Evolutionary conservation across 2,888 invertebrate species (phyloP).

Genomic region (Ypsolopha sequella): DNA sequence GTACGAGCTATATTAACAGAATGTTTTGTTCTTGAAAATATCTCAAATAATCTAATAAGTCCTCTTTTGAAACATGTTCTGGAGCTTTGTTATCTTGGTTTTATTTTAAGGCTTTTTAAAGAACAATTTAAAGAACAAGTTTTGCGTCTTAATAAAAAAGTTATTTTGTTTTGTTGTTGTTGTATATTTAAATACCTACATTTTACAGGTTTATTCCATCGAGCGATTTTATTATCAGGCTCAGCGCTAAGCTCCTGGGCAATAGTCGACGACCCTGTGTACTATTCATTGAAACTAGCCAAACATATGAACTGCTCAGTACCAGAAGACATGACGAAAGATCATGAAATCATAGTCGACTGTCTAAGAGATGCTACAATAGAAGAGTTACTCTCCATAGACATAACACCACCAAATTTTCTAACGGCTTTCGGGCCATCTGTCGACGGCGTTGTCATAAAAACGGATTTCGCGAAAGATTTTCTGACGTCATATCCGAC

Average conservation of each 20-base stretch:
- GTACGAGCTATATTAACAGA: no score
- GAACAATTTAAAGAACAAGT: no score
- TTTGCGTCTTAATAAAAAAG: no score
- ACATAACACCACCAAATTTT: conserved; percentile 85
- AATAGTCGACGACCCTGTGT: conserved; percentile 86
- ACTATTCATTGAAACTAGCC: conserved; percentile 84
- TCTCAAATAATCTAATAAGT: no score
- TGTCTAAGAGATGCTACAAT: conserved; percentile 83
- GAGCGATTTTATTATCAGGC: conserved; percentile 88
- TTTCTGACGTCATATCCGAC: conserved; percentile 78
- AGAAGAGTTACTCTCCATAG: conserved; percentile 79
- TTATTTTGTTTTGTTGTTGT: no score
- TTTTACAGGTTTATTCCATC: conserved; percentile 82
- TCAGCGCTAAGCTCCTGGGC: conserved; percentile 93
- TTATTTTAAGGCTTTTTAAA: no score
- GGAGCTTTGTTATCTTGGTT: no score
- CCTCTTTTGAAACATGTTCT: no score
- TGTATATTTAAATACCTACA: no score
- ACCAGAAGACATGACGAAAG: conserved; percentile 83
- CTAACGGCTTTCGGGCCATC: conserved; percentile 93
- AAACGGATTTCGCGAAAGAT: conserved; percentile 87
- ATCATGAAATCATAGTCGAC: conserved; percentile 88
- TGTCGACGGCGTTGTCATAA: conserved; percentile 94
- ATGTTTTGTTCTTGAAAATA: no score
- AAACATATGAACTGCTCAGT: conserved; percentile 85